Conservation (phyloP, 2,797 vertebrate species). For the Mycteria americana region DNA sequence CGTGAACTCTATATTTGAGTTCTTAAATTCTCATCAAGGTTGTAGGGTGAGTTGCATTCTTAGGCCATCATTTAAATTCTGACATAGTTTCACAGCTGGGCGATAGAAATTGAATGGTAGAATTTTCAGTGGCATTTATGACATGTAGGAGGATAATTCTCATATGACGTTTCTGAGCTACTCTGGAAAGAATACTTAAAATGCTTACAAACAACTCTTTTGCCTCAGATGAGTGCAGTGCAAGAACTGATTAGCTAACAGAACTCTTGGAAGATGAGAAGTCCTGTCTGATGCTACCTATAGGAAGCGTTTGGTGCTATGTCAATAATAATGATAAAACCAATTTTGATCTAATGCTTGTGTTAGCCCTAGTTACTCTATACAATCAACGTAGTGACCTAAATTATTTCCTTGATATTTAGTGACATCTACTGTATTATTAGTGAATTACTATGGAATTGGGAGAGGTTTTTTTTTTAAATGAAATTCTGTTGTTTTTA, state of each 20-base stretch:
- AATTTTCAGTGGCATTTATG: not conserved
- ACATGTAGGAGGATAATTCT: not conserved
- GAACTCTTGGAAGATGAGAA: not conserved
- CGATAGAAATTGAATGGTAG: not conserved
- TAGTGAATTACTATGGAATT: constrained; percentile 50
- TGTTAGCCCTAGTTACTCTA: not conserved
- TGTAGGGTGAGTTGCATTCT: not conserved
- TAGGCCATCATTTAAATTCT: not conserved
- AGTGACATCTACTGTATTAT: constrained; percentile 73
- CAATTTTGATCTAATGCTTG: not conserved
- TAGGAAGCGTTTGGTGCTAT: not conserved
- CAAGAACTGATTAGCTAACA: not conserved
- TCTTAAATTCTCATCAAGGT: not conserved
- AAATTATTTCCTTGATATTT: constrained; percentile 59
- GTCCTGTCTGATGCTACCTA: not conserved
- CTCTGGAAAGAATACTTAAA: not conserved
- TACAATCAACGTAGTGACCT: not conserved
- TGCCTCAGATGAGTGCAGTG: not conserved
- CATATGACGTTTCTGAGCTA: not conserved
- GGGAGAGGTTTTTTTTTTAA: not conserved
- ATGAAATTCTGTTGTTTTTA: not conserved
- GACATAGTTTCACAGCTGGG: not conserved
- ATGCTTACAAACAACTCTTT: not conserved
- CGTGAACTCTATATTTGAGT: not conserved
- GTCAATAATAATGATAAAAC: not conserved